Conservation (phyloP, 37 sponge, comb jelly and placozoan species). For the Corticium candelabrum region DNA sequence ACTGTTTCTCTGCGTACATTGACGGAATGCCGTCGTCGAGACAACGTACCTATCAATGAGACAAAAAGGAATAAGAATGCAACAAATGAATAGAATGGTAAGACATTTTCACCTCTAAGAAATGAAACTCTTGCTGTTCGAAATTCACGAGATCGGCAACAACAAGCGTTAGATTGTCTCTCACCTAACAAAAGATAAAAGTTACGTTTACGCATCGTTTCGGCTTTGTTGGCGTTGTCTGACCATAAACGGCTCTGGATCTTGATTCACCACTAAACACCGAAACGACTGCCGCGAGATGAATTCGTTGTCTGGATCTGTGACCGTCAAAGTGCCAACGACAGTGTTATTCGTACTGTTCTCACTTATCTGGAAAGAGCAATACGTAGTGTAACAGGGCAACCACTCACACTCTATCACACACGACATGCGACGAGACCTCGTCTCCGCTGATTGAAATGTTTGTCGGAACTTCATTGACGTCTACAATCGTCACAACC, state of each 20-base stretch:
- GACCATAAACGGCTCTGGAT: not conserved
- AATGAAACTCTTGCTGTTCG: not conserved
- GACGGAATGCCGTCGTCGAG: conserved; percentile 6
- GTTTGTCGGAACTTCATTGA: not conserved
- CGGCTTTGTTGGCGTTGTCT: too few relatives aligned
- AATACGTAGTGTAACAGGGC: too few relatives aligned
- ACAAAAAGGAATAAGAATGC: not conserved
- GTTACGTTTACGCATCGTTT: too few relatives aligned
- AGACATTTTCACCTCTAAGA: not conserved
- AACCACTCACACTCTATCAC: too few relatives aligned
- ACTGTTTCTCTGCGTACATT: not conserved
- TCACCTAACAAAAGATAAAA: too few relatives aligned
- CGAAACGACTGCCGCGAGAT: not conserved
- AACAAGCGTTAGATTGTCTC: too few relatives aligned
- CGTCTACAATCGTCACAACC: not conserved
- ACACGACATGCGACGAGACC: too few relatives aligned
- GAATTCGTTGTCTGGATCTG: not conserved
- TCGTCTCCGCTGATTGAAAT: not conserved
- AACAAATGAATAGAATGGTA: not conserved
- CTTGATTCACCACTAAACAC: not conserved
- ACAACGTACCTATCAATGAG: not conserved
- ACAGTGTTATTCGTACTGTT: not conserved
- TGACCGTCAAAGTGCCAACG: not conserved
- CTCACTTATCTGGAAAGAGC: not conserved
- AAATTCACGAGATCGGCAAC: not conserved